Evolutionary conservation across 2,888 invertebrate genomes (phyloP).

Genomic region (Metallyticus violacea): DNA sequence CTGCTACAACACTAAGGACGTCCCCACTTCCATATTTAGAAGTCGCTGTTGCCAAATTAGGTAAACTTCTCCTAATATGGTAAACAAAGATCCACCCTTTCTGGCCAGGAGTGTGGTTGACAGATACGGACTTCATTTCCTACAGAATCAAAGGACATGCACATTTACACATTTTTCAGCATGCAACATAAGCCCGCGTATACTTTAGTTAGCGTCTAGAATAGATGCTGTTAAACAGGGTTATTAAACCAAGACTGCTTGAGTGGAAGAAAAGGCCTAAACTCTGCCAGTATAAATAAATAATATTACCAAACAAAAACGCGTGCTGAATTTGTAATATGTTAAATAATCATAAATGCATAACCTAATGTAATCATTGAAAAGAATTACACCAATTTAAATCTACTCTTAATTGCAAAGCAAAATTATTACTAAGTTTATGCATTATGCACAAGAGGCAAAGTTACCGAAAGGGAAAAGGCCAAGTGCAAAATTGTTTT

Average conservation of each 20-base stretch:
- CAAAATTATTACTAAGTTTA: no score
- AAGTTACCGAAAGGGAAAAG: no score
- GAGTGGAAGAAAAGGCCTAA: no score
- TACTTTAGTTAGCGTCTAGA: neutral
- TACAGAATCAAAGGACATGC: conserved; percentile 27
- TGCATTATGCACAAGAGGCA: no score
- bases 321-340: no score
- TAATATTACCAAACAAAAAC: neutral
- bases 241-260: no score
- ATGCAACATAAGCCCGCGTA: neutral
- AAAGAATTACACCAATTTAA: no score
- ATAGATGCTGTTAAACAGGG: neutral
- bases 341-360: no score
- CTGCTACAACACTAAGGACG: conserved; percentile 48
- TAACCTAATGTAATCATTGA: no score
- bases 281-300: no score
- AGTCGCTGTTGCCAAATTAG: conserved; percentile 77
- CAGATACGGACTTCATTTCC: conserved; percentile 34
- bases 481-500: no score
- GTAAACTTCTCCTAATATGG: conserved; percentile 77
- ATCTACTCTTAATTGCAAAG: no score
- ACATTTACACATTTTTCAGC: neutral
- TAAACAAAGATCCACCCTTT: conserved; percentile 74
- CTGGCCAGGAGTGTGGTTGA: conserved; percentile 38
- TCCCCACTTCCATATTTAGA: conserved; percentile 79